Percentiles rank a stretch among this genome's conserved stretches.
phyloP scores from a whole-genome alignment of 1,140 invertebrate species.

The Lordiphosa mommai region DNA sequence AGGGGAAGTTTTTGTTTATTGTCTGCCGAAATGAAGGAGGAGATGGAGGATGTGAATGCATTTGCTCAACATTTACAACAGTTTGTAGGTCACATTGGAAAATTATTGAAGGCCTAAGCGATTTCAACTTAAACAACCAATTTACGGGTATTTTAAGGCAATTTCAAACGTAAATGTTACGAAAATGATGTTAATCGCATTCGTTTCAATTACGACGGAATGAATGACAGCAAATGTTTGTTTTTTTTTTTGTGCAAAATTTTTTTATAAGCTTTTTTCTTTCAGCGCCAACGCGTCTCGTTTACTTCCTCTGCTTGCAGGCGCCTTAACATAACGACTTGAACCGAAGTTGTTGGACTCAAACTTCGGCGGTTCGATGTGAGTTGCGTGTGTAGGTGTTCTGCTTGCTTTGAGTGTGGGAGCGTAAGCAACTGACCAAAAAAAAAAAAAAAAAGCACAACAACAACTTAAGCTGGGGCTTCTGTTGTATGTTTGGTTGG shows the following conservation, averaged over 20 bases:
- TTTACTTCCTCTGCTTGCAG: no score
- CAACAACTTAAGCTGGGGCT: neutral
- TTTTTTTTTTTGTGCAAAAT: neutral
- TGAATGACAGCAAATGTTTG: constrained; percentile 20
- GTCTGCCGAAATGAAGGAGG: constrained; percentile 3
- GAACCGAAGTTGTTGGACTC: no score
- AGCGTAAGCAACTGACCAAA: constrained; percentile 45
- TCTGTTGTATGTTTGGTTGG: constrained; percentile 35
- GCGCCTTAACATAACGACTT: no score
- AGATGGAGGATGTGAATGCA: no score
- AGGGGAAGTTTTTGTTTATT: constrained; percentile 42
- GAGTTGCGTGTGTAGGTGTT: constrained; percentile 5
- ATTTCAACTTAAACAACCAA: constrained; percentile 1
- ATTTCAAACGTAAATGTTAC: constrained; percentile 4
- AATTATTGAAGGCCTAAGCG: no score
- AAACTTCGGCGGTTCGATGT: neutral
- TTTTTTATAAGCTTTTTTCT: no score
- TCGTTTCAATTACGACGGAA: constrained; percentile 65
- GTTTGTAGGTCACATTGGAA: no score
- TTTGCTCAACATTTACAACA: no score
- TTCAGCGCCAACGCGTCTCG: no score
- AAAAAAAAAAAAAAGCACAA: constrained; percentile 11
- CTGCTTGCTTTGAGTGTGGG: constrained; percentile 1
- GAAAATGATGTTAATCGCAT: constrained; percentile 76
- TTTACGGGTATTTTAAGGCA: constrained; percentile 7